phyloP scores from a whole-genome alignment of 2,888 invertebrate genomes.

The Tipula confusa region DNA sequence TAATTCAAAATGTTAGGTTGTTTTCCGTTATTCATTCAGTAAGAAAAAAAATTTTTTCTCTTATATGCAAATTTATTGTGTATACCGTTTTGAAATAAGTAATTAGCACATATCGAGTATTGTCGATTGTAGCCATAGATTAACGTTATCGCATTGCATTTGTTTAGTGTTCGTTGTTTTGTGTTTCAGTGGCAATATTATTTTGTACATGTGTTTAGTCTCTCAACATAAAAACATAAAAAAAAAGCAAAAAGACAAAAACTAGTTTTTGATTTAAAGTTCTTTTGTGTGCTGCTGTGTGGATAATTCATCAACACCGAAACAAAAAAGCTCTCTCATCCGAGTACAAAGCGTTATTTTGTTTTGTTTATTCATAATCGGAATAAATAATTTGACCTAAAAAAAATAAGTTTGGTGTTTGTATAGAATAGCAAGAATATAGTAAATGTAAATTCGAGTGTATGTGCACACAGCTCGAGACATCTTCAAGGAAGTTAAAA shows the following conservation, averaged over 20 bases:
- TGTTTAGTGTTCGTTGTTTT: neutral
- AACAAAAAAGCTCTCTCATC: neutral
- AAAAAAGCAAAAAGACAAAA: neutral
- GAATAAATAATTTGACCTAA: constrained; percentile 3
- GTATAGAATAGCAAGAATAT: neutral
- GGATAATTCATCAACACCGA: neutral
- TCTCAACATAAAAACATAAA: neutral
- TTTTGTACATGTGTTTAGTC: neutral
- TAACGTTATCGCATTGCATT: neutral
- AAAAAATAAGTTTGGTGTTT: neutral
- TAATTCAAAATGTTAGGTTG: neutral
- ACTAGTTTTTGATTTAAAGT: neutral
- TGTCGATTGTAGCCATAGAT: neutral
- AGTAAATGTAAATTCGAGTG: neutral
- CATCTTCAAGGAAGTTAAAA: neutral
- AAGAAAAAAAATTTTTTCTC: neutral
- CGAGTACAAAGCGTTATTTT: neutral
- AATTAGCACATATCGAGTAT: neutral
- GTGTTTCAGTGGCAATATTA: neutral
- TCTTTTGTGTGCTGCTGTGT: neutral
- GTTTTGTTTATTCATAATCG: neutral
- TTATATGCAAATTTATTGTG: neutral
- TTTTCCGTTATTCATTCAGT: neutral
- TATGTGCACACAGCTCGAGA: neutral
- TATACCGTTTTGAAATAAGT: neutral